Base-by-base conservation (phyloP, 2,888 invertebrate genomes). In the Cryptus viduatorius region DNA sequence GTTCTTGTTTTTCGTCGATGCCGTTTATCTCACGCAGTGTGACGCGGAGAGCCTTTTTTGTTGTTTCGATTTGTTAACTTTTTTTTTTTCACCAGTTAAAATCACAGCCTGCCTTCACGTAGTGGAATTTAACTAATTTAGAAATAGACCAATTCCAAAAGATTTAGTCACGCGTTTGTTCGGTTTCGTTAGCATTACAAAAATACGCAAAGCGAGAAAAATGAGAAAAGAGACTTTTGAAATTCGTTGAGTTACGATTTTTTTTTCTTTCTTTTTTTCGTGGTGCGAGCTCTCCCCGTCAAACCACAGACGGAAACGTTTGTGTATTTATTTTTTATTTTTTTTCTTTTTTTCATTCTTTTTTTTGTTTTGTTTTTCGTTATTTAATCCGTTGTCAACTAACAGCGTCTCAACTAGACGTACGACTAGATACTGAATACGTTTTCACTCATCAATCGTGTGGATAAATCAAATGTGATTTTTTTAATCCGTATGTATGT, bases 371-470 rank as follows among this genome's bases (percentile, higher is more conserved):
- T 64, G 44, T 69, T 37, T 16, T 29, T 79, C 68, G 7, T 44
- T 53, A n/a, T 50, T 61, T 67, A 31, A 65, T 65, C 56, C 71
- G 76, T 77, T 75, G 61, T 90, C 87, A 88, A 88, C 90, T 91
- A 91, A 87, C 87, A 89, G 79, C 87, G 84, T 89, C 14, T 31
- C 85, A 90, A 89, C 90, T 92, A 92, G 89, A 90, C 90, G 91
- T 90, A 91, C 87, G 89, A 90, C 88, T 90, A 90, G 88, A 84
- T 79, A 92, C 92, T 91, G 92, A 92, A 92, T 92, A 93, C 92
- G 92, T 92, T 92, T 91, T 92, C 90, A 24, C 76, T 71, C 65
- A 19, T 59, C 24, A 10, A 46, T 16, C 48, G 14, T 64, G 12
- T 48, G 29, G 48, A 46, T 31, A 48, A 64, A 59, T 31, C 61